Evolutionary conservation across 2,888 invertebrate genomes (phyloP).

Genomic region (Ephialtes manifestator): DNA sequence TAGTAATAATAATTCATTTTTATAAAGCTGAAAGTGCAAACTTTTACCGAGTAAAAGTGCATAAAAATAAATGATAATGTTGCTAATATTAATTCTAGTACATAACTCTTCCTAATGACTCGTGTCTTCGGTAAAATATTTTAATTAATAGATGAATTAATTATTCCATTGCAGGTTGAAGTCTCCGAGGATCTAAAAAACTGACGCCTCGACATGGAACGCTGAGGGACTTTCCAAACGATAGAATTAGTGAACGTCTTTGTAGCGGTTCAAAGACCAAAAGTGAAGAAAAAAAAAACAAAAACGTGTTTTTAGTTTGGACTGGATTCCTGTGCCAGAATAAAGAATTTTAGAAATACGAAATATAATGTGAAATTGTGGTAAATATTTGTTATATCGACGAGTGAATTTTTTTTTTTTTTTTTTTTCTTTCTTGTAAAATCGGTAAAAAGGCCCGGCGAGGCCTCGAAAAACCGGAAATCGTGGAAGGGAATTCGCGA

Average conservation of each 20-base stretch:
- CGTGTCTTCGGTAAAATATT: neutral
- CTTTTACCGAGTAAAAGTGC: neutral
- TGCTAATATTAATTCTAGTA: neutral
- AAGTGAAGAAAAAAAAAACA: constrained; percentile 14
- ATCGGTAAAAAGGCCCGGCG: constrained; percentile 59
- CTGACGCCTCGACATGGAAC: neutral
- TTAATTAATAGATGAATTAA: neutral
- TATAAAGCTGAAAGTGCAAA: neutral
- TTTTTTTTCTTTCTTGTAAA: too few species aligned
- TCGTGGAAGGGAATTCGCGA: constrained; percentile 82
- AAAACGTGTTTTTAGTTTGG: neutral
- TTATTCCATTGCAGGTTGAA: neutral
- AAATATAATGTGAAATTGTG: neutral
- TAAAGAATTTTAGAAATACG: neutral
- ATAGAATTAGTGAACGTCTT: constrained; percentile 17
- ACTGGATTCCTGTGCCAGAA: neutral
- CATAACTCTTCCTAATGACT: neutral
- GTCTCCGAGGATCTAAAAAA: neutral
- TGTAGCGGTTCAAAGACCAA: neutral
- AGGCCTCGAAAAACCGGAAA: constrained; percentile 71
- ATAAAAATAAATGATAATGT: constrained; percentile 9
- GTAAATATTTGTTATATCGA: neutral
- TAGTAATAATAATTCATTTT: neutral
- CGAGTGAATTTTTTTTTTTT: neutral
- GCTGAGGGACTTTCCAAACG: constrained; percentile 11